Conservation (phyloP, 2,797 vertebrate species). For the Typhlichthys eigenmanni region DNA sequence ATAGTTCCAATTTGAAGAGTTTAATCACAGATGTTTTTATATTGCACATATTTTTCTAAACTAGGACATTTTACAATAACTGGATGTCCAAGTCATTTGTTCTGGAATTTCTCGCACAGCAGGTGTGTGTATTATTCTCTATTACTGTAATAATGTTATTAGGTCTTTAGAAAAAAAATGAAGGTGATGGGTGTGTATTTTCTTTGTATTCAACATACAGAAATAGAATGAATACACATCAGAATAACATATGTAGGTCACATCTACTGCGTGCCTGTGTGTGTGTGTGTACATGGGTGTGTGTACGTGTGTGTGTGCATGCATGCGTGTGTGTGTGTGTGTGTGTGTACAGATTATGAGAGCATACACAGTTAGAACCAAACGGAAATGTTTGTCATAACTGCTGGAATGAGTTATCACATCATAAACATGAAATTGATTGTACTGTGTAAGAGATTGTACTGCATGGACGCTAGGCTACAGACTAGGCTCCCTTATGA, state of each 20-base stretch:
- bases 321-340: constrained; percentile 8
- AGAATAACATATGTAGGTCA: not conserved
- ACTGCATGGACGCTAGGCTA: constrained; percentile 4
- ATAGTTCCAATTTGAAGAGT: too few relatives aligned
- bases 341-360: not conserved
- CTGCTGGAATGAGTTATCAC: constrained; percentile 6
- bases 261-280: too few relatives aligned
- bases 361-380: not conserved
- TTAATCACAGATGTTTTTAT: too few relatives aligned
- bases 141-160: not conserved
- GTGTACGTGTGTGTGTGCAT: constrained; percentile 5
- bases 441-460: constrained; percentile 31
- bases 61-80: too few relatives aligned
- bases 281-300: not conserved
- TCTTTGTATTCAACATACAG: not conserved
- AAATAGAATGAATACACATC: not conserved
- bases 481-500: constrained; percentile 20
- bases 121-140: not conserved
- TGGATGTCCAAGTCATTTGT: not conserved
- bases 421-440: constrained; percentile 29
- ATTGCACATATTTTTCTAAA: too few relatives aligned
- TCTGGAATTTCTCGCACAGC: not conserved
- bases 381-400: not conserved
- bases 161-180: too few relatives aligned
- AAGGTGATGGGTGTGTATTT: too few relatives aligned